phyloP scores from a whole-genome alignment of 2,113 vertebrate species.

The Carassius carassius region DNA sequence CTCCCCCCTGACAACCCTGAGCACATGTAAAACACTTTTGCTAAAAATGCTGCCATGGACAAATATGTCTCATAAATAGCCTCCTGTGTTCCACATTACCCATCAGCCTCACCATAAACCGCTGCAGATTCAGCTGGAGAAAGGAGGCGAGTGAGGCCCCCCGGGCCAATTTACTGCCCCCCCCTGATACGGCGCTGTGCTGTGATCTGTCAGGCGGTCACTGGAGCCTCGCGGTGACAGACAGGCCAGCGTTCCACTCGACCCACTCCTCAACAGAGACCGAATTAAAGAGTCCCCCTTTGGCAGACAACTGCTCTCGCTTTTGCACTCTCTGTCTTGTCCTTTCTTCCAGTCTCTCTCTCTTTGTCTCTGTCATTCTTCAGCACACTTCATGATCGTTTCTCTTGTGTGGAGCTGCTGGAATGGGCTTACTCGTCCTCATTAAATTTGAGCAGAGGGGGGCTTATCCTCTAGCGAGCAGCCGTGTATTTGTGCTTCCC shows the following conservation, averaged over 20 bases:
- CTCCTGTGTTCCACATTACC: slow-evolving; percentile 46
- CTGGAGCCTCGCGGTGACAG: slow-evolving; percentile 56
- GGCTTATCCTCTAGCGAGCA: slow-evolving; percentile 53
- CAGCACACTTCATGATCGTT: slow-evolving; percentile 56
- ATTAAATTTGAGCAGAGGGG: slow-evolving; percentile 51
- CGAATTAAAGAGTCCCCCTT: slow-evolving; percentile 59
- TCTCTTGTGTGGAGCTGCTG: slow-evolving; percentile 46
- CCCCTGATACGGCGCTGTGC: slow-evolving; percentile 49
- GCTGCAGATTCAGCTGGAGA: slow-evolving; percentile 42
- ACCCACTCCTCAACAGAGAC: slow-evolving; percentile 50
- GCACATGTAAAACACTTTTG: slow-evolving; percentile 52
- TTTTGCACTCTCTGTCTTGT: slow-evolving; percentile 27
- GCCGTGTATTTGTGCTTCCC: slow-evolving; percentile 49
- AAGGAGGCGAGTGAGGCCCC: slow-evolving; percentile 36
- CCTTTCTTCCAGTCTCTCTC: slow-evolving; percentile 12
- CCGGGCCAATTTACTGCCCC: slow-evolving; percentile 54
- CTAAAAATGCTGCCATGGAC: slow-evolving; percentile 41
- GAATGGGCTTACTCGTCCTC: slow-evolving; percentile 52
- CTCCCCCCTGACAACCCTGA: slow-evolving; percentile 37
- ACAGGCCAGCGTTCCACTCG: slow-evolving; percentile 56
- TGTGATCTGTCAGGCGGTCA: slow-evolving; percentile 59
- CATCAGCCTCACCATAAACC: slow-evolving; percentile 33
- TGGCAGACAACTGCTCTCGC: slow-evolving; percentile 34
- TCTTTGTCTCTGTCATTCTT: slow-evolving; percentile 51
- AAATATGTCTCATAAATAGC: slow-evolving; percentile 46